A percentile compares a stretch with the other conserved stretches of the same genome.
These are phyloP conservation scores for Melanostoma mellinum DNA, from an alignment of 2,888 invertebrate species.

Conservation along the genomic window DNA sequence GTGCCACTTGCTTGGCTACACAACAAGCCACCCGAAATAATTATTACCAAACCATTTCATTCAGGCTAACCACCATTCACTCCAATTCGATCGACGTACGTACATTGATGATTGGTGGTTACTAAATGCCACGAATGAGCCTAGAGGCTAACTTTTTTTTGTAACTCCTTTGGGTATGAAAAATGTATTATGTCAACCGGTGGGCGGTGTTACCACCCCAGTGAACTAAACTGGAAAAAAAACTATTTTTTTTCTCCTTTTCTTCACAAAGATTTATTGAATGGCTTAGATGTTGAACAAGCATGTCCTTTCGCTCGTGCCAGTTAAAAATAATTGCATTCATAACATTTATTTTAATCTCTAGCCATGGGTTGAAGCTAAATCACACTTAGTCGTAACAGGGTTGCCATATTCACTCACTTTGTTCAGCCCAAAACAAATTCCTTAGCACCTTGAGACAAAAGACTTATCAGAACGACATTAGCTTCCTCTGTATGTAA, in stretches of 20 bases:
- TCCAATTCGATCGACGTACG: constrained; percentile 6
- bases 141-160: background rate
- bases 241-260: background rate
- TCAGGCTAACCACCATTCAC: constrained; percentile 11
- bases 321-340: constrained; percentile 41
- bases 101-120: constrained; percentile 5
- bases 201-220: constrained; percentile 58
- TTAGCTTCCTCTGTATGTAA: no score
- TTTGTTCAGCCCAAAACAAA: no score
- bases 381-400: background rate
- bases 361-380: constrained; percentile 1
- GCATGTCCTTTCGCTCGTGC: constrained; percentile 57
- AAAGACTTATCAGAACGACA: no score
- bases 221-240: constrained; percentile 17
- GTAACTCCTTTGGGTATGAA: background rate
- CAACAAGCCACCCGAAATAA: constrained; percentile 32
- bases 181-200: constrained; percentile 34
- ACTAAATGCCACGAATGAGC: background rate
- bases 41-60: constrained; percentile 27
- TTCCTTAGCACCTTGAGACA: no score
- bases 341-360: constrained; percentile 45
- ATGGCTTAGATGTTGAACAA: background rate
- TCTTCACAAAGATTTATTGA: background rate
- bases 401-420: background rate
- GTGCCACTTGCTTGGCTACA: constrained; percentile 33